These are phyloP conservation scores for Gobiocypris rarus DNA, from an alignment of 2,113 vertebrate species.

Conservation along the genomic window DNA sequence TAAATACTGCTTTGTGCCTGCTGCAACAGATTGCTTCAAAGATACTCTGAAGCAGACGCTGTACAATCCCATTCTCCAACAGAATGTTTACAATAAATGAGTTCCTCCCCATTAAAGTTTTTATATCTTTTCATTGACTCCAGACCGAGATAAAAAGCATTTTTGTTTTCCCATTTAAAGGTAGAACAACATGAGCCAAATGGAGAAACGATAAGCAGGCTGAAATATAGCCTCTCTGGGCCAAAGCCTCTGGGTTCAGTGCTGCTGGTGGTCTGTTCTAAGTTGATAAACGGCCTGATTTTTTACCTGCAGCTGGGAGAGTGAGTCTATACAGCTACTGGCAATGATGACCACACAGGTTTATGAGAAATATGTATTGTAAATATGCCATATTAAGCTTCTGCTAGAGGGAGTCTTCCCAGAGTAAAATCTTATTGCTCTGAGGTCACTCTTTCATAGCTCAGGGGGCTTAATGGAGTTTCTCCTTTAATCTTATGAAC, in stretches of 20 bases:
- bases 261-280: conserved; percentile 16
- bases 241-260: conserved; percentile 18
- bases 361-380: background rate
- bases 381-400: conserved; percentile 2
- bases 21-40: conserved; percentile 36
- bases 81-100: conserved; percentile 34
- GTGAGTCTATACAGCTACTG: background rate
- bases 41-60: background rate
- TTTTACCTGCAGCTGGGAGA: conserved; percentile 23
- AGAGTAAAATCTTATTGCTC: background rate
- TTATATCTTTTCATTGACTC: conserved; percentile 26
- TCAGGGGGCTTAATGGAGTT: background rate
- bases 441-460: background rate
- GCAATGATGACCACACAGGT: conserved; percentile 5
- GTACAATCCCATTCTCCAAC: conserved; percentile 17
- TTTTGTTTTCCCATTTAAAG: conserved; percentile 23
- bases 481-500: background rate
- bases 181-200: conserved; percentile 1
- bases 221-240: background rate
- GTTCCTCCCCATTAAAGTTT: background rate
- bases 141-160: conserved; percentile 30
- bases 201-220: conserved; percentile 6
- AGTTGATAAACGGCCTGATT: conserved; percentile 31
- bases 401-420: background rate
- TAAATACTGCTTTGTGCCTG: conserved; percentile 25